phyloP scores from a whole-genome alignment of 2,113 vertebrate species.

The Climacteris rufus region DNA sequence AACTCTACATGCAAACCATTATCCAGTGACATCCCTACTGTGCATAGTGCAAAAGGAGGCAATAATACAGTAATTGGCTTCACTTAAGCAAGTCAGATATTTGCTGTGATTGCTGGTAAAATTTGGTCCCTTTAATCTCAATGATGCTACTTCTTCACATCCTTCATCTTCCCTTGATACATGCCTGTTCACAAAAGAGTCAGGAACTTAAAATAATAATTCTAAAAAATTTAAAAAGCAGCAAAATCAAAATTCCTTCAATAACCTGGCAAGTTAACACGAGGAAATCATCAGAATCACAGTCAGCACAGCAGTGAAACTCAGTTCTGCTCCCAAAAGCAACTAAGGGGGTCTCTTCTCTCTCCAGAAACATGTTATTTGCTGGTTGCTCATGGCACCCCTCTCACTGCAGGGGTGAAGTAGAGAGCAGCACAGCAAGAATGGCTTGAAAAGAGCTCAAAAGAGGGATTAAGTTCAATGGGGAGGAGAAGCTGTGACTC shows the following conservation, averaged over 20 bases:
- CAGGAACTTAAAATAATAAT: slow-evolving; percentile 4
- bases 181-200: not conserved
- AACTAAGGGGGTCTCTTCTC: not conserved
- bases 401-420: not conserved
- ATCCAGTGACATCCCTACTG: slow-evolving; percentile 84
- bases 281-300: not conserved
- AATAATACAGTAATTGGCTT: slow-evolving; percentile 85
- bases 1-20: slow-evolving; percentile 89
- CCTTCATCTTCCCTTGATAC: slow-evolving; percentile 43
- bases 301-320: not conserved
- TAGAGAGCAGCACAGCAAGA: not conserved
- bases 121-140: slow-evolving; percentile 74
- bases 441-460: not conserved
- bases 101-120: slow-evolving; percentile 76
- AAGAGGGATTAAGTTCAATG: not conserved
- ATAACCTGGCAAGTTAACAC: not conserved
- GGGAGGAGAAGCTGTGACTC: not conserved
- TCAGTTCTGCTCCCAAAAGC: not conserved
- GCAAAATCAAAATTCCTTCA: not conserved
- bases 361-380: accelerated
- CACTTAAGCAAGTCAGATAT: slow-evolving; percentile 80
- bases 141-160: slow-evolving; percentile 45
- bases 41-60: slow-evolving; percentile 81
- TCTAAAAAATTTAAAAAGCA: not conserved
- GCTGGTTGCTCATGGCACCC: not conserved